Base-by-base conservation (phyloP, 2,113 vertebrate genomes). In the Sardina pilchardus region DNA sequence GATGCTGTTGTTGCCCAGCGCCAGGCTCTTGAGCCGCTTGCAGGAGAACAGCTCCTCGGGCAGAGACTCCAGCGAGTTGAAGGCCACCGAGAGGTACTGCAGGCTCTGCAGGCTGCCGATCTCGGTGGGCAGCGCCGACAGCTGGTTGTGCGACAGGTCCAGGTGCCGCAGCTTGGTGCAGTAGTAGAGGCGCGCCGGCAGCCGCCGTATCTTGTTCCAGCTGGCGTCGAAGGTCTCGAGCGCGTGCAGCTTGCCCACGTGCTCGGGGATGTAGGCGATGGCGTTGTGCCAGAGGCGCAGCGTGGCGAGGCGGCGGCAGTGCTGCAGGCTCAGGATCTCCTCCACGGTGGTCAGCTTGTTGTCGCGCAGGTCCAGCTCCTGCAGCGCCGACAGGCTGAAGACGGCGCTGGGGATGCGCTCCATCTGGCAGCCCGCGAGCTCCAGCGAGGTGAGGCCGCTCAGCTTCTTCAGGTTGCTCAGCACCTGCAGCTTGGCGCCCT, bases 311-410 rank as follows among this genome's bases (percentile, higher is more conserved):
- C 96, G 96, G 12, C 92, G 93, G 81, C 97, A 97, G 86, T 98
- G 97, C 91, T 98, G 97, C 85, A 98, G 92, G 82, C 97, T 97
- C 26, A 98, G 93, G 78, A 98, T 96, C 91, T 98, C 97, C 87
- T 98, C 97, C 0, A 97, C 96, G 0, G 96, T 96, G 67, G 92
- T 94, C 6, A 98, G 93, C 88, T 93, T 95, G 91, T 98, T 98
- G 17, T 97, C 96, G 75, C 91, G 95, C 53, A 98, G 93, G 90
- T 98, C 97, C 50, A 98, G 86, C 86, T 96, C 95, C 89, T 97
- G 96, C 67, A 98, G 90, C 0, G 94, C 95, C 0, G 86, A 90
- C 47, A 98, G 93, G 89, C 96, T 97, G 90, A 98, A 97, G 56
- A 98, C 88, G 0, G 97, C 96, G 0, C 96, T 97, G 0, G 97